Evolutionary conservation across 2,797 vertebrate genomes (phyloP).

Genomic region (Xiphophorus birchmanni): DNA sequence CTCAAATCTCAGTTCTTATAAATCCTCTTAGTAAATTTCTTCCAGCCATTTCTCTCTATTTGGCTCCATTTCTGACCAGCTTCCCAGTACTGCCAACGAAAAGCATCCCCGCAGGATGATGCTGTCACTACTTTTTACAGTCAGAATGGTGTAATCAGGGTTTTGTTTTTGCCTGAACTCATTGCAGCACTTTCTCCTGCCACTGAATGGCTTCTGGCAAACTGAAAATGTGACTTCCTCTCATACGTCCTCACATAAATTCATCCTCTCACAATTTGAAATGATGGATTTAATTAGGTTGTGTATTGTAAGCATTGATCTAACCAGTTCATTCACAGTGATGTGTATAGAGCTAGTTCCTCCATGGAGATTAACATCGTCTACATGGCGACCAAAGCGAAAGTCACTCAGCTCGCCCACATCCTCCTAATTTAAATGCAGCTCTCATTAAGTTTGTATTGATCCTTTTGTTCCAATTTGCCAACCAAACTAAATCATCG

Average conservation of each 20-base stretch:
- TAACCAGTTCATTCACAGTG: conserved; percentile 12
- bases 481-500: conserved; percentile 57
- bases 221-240: neutral
- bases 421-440: conserved; percentile 40
- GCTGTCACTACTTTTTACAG: neutral
- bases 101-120: neutral
- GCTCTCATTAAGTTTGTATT: conserved; percentile 61
- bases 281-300: neutral
- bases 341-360: neutral
- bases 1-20: neutral
- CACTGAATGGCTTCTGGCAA: neutral
- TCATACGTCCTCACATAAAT: too few species aligned
- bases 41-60: neutral
- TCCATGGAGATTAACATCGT: conserved; percentile 19
- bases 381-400: conserved; percentile 18
- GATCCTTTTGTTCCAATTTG: conserved; percentile 52
- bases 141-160: neutral
- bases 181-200: neutral
- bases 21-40: neutral
- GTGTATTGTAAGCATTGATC: conserved; percentile 13
- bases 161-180: neutral
- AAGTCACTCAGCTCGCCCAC: conserved; percentile 35
- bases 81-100: neutral
- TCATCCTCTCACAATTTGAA: neutral
- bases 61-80: too few species aligned